phyloP scores from a whole-genome alignment of 2,113 vertebrate species.

The Recurvirostra avosetta region DNA sequence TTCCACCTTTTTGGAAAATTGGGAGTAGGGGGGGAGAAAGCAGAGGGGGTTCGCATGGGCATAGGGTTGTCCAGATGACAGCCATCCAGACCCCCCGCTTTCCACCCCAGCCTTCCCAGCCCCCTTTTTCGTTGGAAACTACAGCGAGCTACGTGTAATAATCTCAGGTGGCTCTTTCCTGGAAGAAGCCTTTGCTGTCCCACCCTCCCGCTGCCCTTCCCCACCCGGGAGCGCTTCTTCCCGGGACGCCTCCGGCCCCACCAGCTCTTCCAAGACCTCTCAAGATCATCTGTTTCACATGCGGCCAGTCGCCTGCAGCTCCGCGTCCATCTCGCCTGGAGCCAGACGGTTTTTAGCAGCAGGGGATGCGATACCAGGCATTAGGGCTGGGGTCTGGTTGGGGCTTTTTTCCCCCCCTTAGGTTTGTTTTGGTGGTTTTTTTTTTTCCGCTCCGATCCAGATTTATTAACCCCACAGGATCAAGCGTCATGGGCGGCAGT shows the following conservation, averaged over 20 bases:
- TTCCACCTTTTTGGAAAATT: neutral
- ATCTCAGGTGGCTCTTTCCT: neutral
- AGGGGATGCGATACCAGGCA: fast-evolving
- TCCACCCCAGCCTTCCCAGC: neutral
- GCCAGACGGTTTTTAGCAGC: neutral
- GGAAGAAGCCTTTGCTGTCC: neutral
- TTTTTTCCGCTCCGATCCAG: neutral
- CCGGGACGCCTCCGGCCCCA: neutral
- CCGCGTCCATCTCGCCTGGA: neutral
- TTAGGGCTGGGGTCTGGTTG: neutral
- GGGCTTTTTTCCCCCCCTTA: fast-evolving
- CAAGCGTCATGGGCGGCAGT: neutral
- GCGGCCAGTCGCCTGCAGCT: neutral
- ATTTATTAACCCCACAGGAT: neutral
- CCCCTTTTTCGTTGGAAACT: neutral
- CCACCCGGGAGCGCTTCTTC: neutral
- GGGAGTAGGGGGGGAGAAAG: neutral
- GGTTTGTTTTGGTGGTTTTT: too few species aligned
- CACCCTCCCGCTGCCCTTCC: neutral
- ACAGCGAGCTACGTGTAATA: neutral
- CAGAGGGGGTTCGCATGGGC: neutral
- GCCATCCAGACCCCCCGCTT: neutral
- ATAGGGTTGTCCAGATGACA: neutral
- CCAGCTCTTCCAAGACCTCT: neutral
- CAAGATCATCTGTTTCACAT: neutral